phyloP scores from a whole-genome alignment of 1,140 invertebrate species.

The Centruroides vittatus region DNA sequence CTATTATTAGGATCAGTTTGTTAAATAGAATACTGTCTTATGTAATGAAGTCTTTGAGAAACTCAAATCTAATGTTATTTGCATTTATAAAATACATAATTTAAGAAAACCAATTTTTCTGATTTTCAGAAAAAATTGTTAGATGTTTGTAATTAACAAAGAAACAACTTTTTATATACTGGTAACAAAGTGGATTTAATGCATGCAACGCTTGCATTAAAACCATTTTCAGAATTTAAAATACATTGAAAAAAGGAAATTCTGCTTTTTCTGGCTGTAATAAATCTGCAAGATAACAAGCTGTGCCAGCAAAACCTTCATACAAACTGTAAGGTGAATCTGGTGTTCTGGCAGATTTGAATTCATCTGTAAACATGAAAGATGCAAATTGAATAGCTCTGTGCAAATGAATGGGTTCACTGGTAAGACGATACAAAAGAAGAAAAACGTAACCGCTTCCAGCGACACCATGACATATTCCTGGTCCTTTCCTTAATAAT shows the following conservation, averaged over 20 bases:
- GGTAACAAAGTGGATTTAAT: too few relatives aligned
- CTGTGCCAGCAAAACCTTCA: slow-evolving; percentile 71
- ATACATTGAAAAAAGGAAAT: slow-evolving; percentile 75
- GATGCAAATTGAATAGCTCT: slow-evolving; percentile 59
- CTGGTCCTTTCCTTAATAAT: slow-evolving; percentile 61
- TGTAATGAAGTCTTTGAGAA: too few relatives aligned
- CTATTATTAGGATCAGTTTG: too few relatives aligned
- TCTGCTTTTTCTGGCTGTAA: slow-evolving; percentile 51
- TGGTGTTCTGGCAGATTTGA: slow-evolving; percentile 50
- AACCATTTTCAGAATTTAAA: slow-evolving; percentile 21
- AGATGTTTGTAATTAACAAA: too few relatives aligned
- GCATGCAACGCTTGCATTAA: too few relatives aligned
- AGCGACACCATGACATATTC: slow-evolving; percentile 69
- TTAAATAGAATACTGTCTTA: too few relatives aligned
- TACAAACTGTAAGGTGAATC: slow-evolving; percentile 69
- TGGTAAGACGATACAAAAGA: slow-evolving; percentile 57
- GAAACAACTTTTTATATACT: too few relatives aligned
- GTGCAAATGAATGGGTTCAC: slow-evolving; percentile 51
- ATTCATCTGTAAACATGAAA: slow-evolving; percentile 52
- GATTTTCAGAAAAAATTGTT: too few relatives aligned
- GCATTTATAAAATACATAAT: too few relatives aligned
- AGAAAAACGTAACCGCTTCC: slow-evolving; percentile 75
- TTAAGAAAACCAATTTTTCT: too few relatives aligned
- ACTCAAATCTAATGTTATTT: too few relatives aligned
- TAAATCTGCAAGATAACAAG: slow-evolving; percentile 65